Conservation (phyloP, 1,140 invertebrate species). For the Gerris buenoi region DNA sequence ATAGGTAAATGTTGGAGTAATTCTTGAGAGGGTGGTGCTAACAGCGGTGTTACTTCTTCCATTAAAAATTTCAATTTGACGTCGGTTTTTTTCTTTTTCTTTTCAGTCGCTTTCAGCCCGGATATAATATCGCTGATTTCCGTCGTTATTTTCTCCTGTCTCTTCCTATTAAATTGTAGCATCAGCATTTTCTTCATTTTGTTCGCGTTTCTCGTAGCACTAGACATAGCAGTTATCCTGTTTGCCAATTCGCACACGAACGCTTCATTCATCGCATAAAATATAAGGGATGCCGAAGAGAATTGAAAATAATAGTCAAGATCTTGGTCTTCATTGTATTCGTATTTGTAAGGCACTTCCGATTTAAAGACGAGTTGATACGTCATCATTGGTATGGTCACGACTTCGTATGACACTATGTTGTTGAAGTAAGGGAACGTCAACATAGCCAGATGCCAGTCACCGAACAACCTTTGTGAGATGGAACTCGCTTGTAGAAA, state of each 20-base stretch:
- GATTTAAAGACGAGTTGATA: neutral
- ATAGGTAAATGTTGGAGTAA: too few species aligned
- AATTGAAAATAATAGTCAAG: neutral
- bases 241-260: neutral
- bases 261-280: neutral
- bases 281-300: neutral
- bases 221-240: neutral
- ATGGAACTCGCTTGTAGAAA: neutral
- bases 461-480: neutral
- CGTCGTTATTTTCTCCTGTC: neutral
- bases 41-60: too few species aligned
- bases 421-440: neutral
- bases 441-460: neutral
- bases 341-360: neutral
- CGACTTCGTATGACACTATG: neutral
- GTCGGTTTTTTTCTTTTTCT: neutral
- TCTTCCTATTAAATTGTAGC: neutral
- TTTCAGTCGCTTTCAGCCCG: neutral
- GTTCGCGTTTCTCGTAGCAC: neutral
- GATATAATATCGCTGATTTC: neutral
- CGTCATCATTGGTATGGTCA: neutral
- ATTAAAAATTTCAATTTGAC: too few species aligned
- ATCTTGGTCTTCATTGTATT: neutral
- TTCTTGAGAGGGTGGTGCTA: too few species aligned
- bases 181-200: neutral